These are phyloP conservation scores for Pristionchus fissidentatus DNA, from an alignment of 2,888 invertebrate species.

Conservation along the genomic window DNA sequence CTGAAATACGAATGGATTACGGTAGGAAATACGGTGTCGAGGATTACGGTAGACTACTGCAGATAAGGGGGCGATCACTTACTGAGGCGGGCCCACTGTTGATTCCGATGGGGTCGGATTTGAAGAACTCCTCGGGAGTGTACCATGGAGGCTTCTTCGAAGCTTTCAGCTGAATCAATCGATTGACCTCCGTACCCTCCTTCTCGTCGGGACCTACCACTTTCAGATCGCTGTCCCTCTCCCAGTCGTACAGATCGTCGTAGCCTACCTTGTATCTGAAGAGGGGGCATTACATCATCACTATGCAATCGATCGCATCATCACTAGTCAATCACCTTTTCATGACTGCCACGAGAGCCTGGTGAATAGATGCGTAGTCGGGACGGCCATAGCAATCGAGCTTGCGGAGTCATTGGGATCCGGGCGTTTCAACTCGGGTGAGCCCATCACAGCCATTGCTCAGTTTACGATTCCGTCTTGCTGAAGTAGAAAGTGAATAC, in stretches of 20 bases:
- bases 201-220: neutral
- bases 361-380: slow-evolving; percentile 6
- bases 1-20: neutral
- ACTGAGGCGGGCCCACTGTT: neutral
- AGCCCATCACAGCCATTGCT: too few species aligned
- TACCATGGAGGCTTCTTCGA: neutral
- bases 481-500: too few species aligned
- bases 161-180: neutral
- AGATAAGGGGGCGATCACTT: neutral
- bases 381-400: slow-evolving; percentile 37
- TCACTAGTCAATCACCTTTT: too few species aligned
- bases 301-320: too few species aligned
- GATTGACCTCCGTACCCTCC: neutral
- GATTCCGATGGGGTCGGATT: slow-evolving; percentile 33
- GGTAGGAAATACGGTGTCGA: too few species aligned
- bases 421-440: too few species aligned
- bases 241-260: slow-evolving; percentile 45
- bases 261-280: slow-evolving; percentile 19
- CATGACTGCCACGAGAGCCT: slow-evolving; percentile 1
- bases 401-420: slow-evolving; percentile 10
- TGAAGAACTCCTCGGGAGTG: slow-evolving; percentile 44
- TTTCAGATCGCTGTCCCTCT: slow-evolving; percentile 27
- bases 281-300: neutral
- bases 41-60: neutral
- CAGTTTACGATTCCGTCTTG: too few species aligned